Conservation (phyloP, 2,888 invertebrate species). For the Willowsia nigromaculata region DNA sequence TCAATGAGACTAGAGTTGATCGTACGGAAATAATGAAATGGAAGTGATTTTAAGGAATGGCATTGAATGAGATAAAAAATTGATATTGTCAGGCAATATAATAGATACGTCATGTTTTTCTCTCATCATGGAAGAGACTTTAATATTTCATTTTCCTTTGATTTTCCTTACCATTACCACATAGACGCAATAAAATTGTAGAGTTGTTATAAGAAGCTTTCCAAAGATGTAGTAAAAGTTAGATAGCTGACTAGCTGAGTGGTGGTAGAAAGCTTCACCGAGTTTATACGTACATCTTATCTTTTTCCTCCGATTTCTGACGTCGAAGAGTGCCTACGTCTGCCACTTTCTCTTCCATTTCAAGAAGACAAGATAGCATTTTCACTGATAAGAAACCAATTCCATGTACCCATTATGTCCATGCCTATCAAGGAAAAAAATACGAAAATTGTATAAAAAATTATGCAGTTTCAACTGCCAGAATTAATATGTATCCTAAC, state of each 20-base stretch:
- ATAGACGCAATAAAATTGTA: too few species aligned
- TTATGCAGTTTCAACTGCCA: neutral
- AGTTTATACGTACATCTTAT: too few species aligned
- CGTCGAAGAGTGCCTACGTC: neutral
- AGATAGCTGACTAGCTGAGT: too few species aligned
- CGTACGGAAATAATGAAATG: slow-evolving; percentile 9
- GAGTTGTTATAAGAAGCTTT: too few species aligned
- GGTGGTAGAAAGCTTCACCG: neutral
- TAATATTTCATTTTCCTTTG: neutral
- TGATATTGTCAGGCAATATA: slow-evolving; percentile 42
- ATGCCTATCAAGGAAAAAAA: too few species aligned
- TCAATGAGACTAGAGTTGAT: neutral
- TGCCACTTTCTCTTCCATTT: neutral
- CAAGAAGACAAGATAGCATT: neutral
- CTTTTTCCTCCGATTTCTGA: neutral
- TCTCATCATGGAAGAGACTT: neutral
- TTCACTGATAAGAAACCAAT: neutral
- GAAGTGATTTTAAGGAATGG: slow-evolving; percentile 29
- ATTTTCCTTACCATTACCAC: too few species aligned
- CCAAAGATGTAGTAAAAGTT: too few species aligned
- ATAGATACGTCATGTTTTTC: neutral
- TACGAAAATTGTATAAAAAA: neutral
- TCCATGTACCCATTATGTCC: too few species aligned
- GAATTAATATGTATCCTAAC: neutral
- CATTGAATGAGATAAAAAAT: neutral